Evolutionary conservation across 2,888 invertebrate species (phyloP).

Genomic region (Stramonita haemastoma): DNA sequence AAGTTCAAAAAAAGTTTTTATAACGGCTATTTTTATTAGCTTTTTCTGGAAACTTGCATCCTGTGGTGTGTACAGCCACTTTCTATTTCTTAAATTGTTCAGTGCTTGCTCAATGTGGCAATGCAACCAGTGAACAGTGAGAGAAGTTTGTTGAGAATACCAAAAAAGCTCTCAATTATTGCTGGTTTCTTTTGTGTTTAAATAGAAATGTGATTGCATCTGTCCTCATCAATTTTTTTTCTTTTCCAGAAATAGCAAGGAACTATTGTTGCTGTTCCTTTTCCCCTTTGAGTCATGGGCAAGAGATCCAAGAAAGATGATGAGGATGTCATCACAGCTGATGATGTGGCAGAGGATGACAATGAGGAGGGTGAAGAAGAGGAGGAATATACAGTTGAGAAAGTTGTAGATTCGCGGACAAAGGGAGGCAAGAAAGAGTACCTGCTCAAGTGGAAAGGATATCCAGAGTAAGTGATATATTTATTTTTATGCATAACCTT

Average conservation of each 20-base stretch:
- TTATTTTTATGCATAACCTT: no score
- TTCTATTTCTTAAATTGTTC: no score
- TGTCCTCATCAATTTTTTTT: background rate
- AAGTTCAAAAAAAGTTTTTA: no score
- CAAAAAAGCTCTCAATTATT: background rate
- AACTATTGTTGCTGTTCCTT: no score
- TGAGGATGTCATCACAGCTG: constrained; percentile 50
- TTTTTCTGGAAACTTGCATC: no score
- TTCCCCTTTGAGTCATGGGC: constrained; percentile 43
- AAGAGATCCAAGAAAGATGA: constrained; percentile 55
- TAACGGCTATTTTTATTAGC: no score
- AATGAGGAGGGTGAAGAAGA: constrained; percentile 82
- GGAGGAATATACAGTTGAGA: constrained; percentile 89
- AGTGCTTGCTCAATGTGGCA: no score
- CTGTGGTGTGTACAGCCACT: no score
- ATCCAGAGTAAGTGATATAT: constrained; percentile 74
- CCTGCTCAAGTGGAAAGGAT: constrained; percentile 84
- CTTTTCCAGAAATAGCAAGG: background rate
- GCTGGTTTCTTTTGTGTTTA: background rate
- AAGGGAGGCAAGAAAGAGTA: constrained; percentile 85
- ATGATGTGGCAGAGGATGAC: constrained; percentile 57
- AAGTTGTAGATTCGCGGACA: constrained; percentile 90
- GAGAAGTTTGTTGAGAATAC: no score
- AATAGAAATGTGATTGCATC: background rate
- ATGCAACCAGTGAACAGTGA: no score